These are phyloP conservation scores for Parus major DNA, from an alignment of 2,113 vertebrate genomes.

Conservation along the genomic window DNA sequence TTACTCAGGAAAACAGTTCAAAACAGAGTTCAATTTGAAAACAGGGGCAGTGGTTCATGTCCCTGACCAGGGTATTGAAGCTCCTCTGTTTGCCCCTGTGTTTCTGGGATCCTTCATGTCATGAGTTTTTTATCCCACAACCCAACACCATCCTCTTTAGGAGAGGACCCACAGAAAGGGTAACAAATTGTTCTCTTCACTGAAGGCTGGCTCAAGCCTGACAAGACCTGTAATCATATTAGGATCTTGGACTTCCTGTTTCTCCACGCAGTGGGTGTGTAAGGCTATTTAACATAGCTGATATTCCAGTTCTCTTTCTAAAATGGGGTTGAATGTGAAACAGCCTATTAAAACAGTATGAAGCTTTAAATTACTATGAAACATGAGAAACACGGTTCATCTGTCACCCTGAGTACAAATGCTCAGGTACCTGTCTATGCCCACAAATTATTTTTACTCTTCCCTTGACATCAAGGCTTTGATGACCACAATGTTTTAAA, in stretches of 20 bases:
- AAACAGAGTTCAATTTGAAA: not conserved
- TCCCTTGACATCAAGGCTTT: not conserved
- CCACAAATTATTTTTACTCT: not conserved
- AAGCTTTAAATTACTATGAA: not conserved
- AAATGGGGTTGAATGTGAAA: not conserved
- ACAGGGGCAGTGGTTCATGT: not conserved
- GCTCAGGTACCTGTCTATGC: not conserved
- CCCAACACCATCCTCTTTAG: not conserved
- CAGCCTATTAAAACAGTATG: not conserved
- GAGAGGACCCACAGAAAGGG: not conserved
- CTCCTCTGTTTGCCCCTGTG: accelerated
- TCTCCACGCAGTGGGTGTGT: not conserved
- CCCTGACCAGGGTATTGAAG: not conserved
- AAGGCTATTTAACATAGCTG: not conserved
- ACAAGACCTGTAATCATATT: not conserved
- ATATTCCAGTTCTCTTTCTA: not conserved
- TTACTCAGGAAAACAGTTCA: not conserved
- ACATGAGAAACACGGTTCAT: not conserved
- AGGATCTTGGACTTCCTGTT: not conserved
- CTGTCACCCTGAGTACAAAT: not conserved
- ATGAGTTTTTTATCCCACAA: not conserved
- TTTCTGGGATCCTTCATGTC: not conserved
- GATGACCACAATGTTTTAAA: not conserved
- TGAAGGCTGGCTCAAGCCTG: not conserved
- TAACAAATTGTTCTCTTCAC: not conserved